Percentiles rank a stretch among this genome's conserved stretches.
These are phyloP conservation scores for Scaptomyza tumidula DNA, from an alignment of 2,888 invertebrate species.

Conservation along the genomic window DNA sequence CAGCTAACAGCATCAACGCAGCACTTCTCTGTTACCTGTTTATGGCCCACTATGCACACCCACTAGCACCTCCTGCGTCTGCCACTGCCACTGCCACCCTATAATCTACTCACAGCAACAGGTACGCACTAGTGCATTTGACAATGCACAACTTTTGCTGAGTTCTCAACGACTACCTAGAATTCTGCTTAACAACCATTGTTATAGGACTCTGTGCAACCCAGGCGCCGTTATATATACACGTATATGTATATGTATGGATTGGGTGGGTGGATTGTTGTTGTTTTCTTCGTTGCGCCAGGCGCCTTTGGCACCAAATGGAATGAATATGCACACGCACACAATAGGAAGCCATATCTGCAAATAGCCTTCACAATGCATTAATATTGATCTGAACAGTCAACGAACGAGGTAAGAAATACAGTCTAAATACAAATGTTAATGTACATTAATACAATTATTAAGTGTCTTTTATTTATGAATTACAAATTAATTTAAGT, in stretches of 20 bases:
- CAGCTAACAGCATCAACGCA: conserved; percentile 10
- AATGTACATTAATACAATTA: too few species aligned
- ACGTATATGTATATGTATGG: background rate
- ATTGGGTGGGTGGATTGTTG: background rate
- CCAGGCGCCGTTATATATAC: conserved; percentile 48
- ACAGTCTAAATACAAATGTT: too few species aligned
- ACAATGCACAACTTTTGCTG: background rate
- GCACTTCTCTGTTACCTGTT: conserved; percentile 47
- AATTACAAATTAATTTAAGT: too few species aligned
- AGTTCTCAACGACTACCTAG: conserved; percentile 59
- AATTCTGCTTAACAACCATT: conserved; percentile 53
- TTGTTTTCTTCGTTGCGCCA: background rate
- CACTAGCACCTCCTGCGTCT: background rate
- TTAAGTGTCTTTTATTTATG: too few species aligned
- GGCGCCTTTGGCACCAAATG: background rate
- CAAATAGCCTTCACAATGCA: too few species aligned
- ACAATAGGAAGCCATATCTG: too few species aligned
- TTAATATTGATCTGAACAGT: too few species aligned
- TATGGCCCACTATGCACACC: conserved; percentile 29
- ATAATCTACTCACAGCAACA: conserved; percentile 53
- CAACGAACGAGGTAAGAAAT: too few species aligned
- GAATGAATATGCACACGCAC: too few species aligned
- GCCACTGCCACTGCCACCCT: background rate
- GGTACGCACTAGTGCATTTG: conserved; percentile 43
- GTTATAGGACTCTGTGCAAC: conserved; percentile 6